Evolutionary conservation across 2,113 vertebrate genomes (phyloP), one percentile per base, ranked within the genome.

Genomic region (Amphiprion ocellaris): DNA sequence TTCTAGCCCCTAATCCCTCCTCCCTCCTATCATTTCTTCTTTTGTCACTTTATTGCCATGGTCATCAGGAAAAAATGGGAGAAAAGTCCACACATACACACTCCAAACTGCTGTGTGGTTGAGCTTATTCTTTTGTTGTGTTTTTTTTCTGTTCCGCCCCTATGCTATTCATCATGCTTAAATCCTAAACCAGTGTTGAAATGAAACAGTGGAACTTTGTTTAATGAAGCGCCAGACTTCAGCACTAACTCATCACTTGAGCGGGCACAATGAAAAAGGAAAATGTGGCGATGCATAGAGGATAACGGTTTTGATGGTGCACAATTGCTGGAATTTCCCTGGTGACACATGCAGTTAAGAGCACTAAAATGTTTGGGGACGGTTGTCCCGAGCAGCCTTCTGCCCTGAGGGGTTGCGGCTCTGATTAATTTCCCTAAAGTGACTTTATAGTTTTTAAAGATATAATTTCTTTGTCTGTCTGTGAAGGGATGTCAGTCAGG

Each of bases 371-470:
- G 89, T 88, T 87, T 79, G 79, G 87, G 87, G 90, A 90, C 76
- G 68, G 56, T 79, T 81, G 84, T 91, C 85, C 77, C 59, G 78
- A 79, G 80, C 80, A 81, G 76, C 70, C 68, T 84, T 66, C 75
- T 85, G 74, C 81, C 80, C 68, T 33, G 54, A 90, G 83, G 87
- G 81, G 84, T 77, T 88, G 83, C 14, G 26, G 55, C 75, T 84
- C 68, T 93, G 87, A 89, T 90, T 90, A 88, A 91, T 91, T 87
- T 91, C 86, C 91, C 91, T 69, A 26, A 89, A 87, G 88, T 86
- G 82, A 83, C 87, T 89, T 91, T 82, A 86, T 75, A 66, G 54
- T 81, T 89, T 90, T 81, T 78, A 73, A 84, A 86, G 63, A 79
- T 78, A 30, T 87, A 71, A 82, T 89, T 87, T 87, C 66, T 85